A percentile compares a stretch with the other conserved stretches of the same genome.
These are phyloP conservation scores for Cyprinella venusta DNA, from an alignment of 2,797 vertebrate genomes.

Conservation along the genomic window DNA sequence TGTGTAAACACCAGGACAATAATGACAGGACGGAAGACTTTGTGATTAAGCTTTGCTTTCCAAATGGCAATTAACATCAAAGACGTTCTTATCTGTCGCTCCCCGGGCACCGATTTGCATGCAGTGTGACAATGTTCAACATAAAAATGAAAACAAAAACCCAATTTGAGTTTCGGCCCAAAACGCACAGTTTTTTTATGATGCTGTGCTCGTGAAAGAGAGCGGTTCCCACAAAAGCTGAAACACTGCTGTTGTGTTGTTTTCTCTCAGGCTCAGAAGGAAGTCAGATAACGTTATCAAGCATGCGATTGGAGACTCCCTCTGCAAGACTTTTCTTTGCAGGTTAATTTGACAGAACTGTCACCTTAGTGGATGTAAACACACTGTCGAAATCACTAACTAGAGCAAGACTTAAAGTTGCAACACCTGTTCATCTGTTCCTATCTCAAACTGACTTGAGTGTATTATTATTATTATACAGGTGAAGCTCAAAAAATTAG, in stretches of 20 bases:
- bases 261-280: conserved; percentile 33
- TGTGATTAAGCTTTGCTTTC: conserved; percentile 76
- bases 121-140: not conserved
- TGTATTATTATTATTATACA: not conserved
- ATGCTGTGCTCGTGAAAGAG: not conserved
- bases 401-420: not conserved
- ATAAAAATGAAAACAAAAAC: not conserved
- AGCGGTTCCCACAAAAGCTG: conserved; percentile 3
- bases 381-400: not conserved
- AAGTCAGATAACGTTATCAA: conserved; percentile 52
- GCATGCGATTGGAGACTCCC: conserved; percentile 30
- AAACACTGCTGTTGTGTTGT: not conserved
- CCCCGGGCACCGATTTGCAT: conserved; percentile 23
- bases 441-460: not conserved
- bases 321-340: conserved; percentile 25
- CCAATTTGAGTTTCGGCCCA: not conserved
- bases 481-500: too few relatives aligned
- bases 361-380: conserved; percentile 33
- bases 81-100: conserved; percentile 62
- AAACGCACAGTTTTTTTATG: not conserved
- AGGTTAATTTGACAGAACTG: conserved; percentile 41
- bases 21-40: conserved; percentile 79
- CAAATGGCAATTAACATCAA: conserved; percentile 73
- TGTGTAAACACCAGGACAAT: conserved; percentile 76
- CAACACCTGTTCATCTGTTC: too few relatives aligned